Percentiles rank a stretch among this genome's conserved stretches.
Evolutionary conservation across 1,140 invertebrate genomes (phyloP).

Genomic region (Lepidurus packardi): DNA sequence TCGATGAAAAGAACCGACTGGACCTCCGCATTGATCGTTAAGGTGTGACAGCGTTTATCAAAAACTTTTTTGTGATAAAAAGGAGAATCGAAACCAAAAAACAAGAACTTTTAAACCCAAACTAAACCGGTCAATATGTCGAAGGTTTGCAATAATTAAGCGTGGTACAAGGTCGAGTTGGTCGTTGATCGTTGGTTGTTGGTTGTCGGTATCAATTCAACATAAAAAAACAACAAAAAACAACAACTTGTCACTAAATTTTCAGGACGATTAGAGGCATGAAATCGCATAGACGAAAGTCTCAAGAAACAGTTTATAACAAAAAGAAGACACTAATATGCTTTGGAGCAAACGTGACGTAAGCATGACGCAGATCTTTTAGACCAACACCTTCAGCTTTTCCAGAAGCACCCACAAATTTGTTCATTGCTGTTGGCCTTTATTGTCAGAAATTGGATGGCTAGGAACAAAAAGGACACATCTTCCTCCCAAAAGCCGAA

Average conservation of each 20-base stretch:
- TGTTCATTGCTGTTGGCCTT: neutral
- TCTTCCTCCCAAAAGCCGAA: neutral
- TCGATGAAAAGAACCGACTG: neutral
- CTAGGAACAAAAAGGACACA: neutral
- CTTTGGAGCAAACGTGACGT: neutral
- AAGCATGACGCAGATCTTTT: conserved; percentile 7
- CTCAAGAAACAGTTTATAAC: neutral
- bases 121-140: too few species aligned
- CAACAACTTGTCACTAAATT: too few species aligned
- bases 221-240: too few species aligned
- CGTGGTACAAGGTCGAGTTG: too few species aligned
- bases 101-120: neutral
- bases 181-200: too few species aligned
- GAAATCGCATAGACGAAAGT: neutral
- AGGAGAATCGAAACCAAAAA: neutral
- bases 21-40: neutral
- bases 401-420: conserved; percentile 13
- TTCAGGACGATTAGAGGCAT: neutral
- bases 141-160: too few species aligned
- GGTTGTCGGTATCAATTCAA: too few species aligned
- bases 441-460: conserved; percentile 4
- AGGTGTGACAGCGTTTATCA: neutral
- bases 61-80: neutral
- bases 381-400: neutral
- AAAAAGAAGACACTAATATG: neutral